phyloP scores from a whole-genome alignment of 2,888 invertebrate genomes.

The Mesorhabditis belari region DNA sequence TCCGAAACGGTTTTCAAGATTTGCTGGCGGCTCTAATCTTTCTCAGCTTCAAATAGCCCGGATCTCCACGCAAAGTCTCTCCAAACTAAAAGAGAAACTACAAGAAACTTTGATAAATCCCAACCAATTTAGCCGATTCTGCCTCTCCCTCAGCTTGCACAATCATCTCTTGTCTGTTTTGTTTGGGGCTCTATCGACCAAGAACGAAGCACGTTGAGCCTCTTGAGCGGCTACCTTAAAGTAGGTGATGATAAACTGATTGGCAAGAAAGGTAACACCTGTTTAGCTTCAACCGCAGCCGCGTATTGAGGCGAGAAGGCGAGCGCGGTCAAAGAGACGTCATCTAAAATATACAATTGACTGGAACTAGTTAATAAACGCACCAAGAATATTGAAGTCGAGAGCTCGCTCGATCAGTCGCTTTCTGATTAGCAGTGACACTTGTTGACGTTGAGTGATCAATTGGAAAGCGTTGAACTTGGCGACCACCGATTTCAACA shows the following conservation, averaged over 20 bases:
- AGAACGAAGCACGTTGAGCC: conserved; percentile 94
- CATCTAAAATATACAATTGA: conserved; percentile 71
- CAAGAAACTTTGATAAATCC: not conserved
- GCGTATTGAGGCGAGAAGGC: conserved; percentile 98
- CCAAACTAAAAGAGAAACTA: conserved; percentile 39
- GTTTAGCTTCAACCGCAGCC: conserved; percentile 86
- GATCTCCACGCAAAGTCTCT: conserved; percentile 71
- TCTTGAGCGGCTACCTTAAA: conserved; percentile 89
- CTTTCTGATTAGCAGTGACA: conserved; percentile 49
- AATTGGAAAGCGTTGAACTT: conserved; percentile 99
- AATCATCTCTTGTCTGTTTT: conserved; percentile 96
- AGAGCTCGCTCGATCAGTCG: conserved; percentile 76
- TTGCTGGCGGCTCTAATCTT: conserved; percentile 96
- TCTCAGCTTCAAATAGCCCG: conserved; percentile 91
- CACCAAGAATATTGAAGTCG: conserved; percentile 85
- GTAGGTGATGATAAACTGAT: conserved; percentile 22
- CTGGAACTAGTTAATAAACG: not conserved
- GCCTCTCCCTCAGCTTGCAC: conserved; percentile 99
- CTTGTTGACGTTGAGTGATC: conserved; percentile 88
- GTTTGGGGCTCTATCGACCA: conserved; percentile 94
- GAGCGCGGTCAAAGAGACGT: conserved; percentile 94
- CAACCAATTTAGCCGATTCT: conserved; percentile 91
- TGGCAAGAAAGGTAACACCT: conserved; percentile 8
- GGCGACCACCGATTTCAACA: conserved; percentile 94
- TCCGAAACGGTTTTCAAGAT: conserved; percentile 79